Conservation (phyloP, 2,113 vertebrate species). For the Anarhynchus alexandrinus region DNA sequence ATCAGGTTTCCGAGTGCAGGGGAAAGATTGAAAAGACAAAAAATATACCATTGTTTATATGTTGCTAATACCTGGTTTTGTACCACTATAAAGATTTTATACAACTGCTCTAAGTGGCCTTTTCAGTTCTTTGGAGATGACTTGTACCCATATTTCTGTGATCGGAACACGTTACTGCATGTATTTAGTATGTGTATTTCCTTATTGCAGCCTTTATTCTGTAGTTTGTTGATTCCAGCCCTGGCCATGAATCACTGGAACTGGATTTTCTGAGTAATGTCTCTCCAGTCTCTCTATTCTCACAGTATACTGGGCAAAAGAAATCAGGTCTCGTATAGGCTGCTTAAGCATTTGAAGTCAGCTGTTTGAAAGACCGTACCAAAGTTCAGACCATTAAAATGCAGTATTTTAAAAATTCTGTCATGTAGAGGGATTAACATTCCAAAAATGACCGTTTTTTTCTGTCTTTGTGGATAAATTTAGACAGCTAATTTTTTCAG, state of each 20-base stretch:
- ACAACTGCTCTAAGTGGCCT: neutral
- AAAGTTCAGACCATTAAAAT: conserved; percentile 38
- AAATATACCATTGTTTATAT: fast-evolving
- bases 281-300: neutral
- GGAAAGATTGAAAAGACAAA: neutral
- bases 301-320: neutral
- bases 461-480: conserved; percentile 8
- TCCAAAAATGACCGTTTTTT: neutral
- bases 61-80: neutral
- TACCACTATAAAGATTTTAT: neutral
- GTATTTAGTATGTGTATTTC: neutral
- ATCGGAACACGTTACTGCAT: neutral
- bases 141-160: neutral
- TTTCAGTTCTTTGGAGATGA: neutral
- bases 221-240: neutral
- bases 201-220: neutral
- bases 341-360: neutral
- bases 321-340: neutral
- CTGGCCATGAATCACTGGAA: conserved; percentile 23
- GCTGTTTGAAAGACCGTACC: neutral
- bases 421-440: conserved; percentile 15
- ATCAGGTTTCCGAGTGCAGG: neutral
- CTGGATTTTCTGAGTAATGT: conserved; percentile 43
- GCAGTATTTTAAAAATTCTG: neutral
- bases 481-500: conserved; percentile 22